Base-by-base conservation (phyloP, 2,888 invertebrate species). In the Sepiola atlantica region DNA sequence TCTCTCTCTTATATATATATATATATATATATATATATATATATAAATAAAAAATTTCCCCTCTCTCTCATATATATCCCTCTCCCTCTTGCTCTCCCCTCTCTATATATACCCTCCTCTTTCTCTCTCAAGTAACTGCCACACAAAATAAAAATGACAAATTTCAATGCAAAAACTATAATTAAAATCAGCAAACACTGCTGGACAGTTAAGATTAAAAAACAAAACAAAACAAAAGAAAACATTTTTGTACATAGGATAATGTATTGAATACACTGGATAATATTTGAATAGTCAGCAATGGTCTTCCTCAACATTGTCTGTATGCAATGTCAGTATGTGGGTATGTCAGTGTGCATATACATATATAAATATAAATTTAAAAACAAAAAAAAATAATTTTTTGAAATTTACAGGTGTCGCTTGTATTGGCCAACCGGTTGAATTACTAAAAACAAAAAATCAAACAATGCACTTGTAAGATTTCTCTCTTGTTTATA, bases 91-190 rank as follows among this genome's bases (percentile, higher is more conserved):
- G n/a, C n/a, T n/a, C n/a, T n/a, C n/a, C n/a, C n/a, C n/a, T n/a
- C n/a, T n/a, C n/a, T n/a, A n/a, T n/a, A n/a, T n/a, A n/a, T n/a
- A n/a, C n/a, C n/a, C n/a, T n/a, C n/a, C n/a, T n/a, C n/a, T 61
- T 28, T 77, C 77, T 77, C 77, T 77, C 77, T 77, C 14, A 77
- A 77, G n/a, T 77, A 77, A 77, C n/a, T 77, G 77, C 77, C 14
- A 28, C n/a, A n/a, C n/a, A n/a, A n/a, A n/a, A 77, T 21, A 77
- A 77, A 77, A 77, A 77, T n/a, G 77, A 77, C 77, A 77, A 77
- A 77, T 77, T 77, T 77, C 77, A 77, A 77, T 77, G 77, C 77
- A 77, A 77, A n/a, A 77, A 77, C n/a, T 77, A 77, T 77, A 77
- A 77, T 77, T 77, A 77, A 77, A 77, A 61, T n/a, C n/a, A n/a